Percentiles rank a stretch among this genome's conserved stretches.
phyloP scores from a whole-genome alignment of 2,113 vertebrate genomes.

The Nycticebus coucang region DNA sequence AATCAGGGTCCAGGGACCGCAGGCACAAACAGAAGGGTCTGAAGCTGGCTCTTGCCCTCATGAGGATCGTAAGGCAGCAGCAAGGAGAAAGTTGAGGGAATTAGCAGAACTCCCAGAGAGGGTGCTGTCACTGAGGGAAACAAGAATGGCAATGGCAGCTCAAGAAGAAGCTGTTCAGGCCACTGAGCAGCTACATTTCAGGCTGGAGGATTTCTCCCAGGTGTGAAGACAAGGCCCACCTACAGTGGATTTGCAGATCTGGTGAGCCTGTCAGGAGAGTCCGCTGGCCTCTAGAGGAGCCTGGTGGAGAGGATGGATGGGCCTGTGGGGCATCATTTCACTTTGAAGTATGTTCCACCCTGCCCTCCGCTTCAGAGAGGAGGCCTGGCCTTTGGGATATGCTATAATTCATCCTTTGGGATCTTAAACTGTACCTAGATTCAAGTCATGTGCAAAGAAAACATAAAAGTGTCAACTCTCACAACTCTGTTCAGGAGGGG shows the following conservation, averaged over 20 bases:
- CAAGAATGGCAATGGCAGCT: neutral
- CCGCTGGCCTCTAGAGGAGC: rapidly evolving
- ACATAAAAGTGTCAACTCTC: neutral
- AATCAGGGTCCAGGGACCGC: neutral
- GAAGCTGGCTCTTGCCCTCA: neutral
- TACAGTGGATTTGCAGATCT: neutral
- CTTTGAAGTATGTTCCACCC: neutral
- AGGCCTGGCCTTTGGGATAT: neutral
- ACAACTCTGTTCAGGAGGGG: neutral
- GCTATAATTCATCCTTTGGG: neutral
- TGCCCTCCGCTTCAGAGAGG: neutral
- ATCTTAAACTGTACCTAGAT: neutral
- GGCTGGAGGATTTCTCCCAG: neutral
- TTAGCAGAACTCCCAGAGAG: rapidly evolving
- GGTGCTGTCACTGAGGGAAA: neutral
- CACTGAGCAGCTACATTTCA: neutral
- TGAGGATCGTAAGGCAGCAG: neutral
- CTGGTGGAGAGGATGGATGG: neutral
- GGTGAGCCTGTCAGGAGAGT: neutral
- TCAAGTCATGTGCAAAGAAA: neutral
- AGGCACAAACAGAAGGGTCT: neutral
- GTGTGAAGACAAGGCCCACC: neutral
- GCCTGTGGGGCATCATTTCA: rapidly evolving
- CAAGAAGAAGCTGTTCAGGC: neutral
- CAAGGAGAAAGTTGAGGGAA: neutral